A percentile compares a stretch with the other conserved stretches of the same genome.
Evolutionary conservation across 2,113 vertebrate genomes (phyloP).

Genomic region (Prionailurus bengalensis): DNA sequence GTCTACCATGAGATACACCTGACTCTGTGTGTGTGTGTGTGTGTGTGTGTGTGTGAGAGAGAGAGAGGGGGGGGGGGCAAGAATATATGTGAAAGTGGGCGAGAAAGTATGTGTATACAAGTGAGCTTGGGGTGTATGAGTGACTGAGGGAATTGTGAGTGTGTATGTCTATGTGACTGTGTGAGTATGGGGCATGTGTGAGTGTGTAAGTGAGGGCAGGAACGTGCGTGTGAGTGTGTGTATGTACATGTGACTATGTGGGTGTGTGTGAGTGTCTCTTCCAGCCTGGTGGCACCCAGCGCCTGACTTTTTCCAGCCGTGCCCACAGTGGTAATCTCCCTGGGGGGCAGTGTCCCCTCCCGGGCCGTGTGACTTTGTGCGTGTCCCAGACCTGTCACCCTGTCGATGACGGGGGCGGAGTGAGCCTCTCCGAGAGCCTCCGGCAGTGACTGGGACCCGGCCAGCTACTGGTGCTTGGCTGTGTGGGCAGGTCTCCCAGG

Average conservation of each 20-base stretch:
- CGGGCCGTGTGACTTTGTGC: background rate
- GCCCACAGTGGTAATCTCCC: background rate
- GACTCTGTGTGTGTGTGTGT: no score
- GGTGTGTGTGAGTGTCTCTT: background rate
- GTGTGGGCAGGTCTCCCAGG: background rate
- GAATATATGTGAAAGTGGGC: no score
- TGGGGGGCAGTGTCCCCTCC: background rate
- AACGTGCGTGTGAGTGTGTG: background rate
- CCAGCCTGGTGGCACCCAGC: background rate
- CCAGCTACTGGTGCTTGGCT: background rate
- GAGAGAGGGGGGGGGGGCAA: no score
- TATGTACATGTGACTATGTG: background rate
- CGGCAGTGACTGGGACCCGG: rapidly evolving
- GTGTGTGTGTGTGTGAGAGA: no score
- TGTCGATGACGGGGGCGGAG: rapidly evolving
- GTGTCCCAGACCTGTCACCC: background rate
- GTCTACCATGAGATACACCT: background rate
- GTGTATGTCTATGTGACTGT: background rate
- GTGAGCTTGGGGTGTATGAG: background rate
- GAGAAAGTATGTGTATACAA: background rate
- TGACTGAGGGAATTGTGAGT: background rate
- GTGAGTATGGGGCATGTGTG: background rate
- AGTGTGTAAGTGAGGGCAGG: no score
- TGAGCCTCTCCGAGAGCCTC: background rate
- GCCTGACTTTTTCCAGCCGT: background rate